Conservation (phyloP, 2,888 invertebrate species). For the Rhagonycha fulva region DNA sequence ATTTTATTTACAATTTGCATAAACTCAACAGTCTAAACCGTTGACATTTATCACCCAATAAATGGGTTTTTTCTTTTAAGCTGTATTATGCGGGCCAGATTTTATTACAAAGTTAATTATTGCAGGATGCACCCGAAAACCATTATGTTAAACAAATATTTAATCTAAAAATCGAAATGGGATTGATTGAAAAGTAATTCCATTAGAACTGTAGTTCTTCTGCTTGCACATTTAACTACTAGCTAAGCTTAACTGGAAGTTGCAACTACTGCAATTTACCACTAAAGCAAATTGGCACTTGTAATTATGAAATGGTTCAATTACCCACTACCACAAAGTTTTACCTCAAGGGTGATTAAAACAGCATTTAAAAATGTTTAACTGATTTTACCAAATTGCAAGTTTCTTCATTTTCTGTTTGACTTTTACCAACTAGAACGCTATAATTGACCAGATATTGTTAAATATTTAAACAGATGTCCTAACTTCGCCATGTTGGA, state of each 20-base stretch:
- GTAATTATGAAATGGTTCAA: not conserved
- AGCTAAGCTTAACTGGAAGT: slow-evolving; percentile 6
- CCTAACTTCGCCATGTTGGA: not conserved
- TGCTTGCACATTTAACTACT: slow-evolving; percentile 2
- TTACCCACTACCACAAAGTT: not conserved
- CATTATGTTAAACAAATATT: not conserved
- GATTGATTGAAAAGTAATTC: not conserved
- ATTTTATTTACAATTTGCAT: not conserved
- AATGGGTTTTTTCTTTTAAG: not conserved
- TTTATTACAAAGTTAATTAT: not conserved
- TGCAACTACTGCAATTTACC: slow-evolving; percentile 14
- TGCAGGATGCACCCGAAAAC: not conserved
- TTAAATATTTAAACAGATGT: not conserved
- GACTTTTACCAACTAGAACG: not conserved
- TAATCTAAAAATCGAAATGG: not conserved
- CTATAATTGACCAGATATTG: not conserved
- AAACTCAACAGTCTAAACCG: not conserved
- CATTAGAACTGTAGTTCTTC: not conserved
- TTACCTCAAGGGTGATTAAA: not conserved
- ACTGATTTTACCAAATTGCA: not conserved
- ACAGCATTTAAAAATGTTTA: not conserved
- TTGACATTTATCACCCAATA: not conserved
- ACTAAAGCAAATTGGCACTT: slow-evolving; percentile 10
- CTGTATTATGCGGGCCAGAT: not conserved
- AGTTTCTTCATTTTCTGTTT: not conserved